phyloP scores from a whole-genome alignment of 2,888 invertebrate genomes.

The Agrochola macilenta region DNA sequence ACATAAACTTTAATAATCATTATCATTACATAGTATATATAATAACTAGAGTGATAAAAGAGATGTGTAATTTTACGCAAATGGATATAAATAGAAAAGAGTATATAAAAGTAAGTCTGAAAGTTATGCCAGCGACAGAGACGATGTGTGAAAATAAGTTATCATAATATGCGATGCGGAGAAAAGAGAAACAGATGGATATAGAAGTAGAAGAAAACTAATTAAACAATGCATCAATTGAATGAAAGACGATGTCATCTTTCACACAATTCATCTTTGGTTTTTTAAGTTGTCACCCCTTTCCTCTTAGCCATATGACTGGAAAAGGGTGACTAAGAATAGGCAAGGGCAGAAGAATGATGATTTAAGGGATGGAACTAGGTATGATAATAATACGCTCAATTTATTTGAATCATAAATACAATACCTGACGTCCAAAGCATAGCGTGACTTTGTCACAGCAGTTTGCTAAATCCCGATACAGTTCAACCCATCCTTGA shows the following conservation, averaged over 20 bases:
- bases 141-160: not conserved
- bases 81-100: not conserved
- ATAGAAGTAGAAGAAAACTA: not conserved
- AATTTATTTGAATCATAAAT: not conserved
- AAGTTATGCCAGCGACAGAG: not conserved
- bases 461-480: constrained; percentile 21
- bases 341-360: not conserved
- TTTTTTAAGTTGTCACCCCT: not conserved
- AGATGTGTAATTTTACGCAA: not conserved
- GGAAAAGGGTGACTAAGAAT: not conserved
- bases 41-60: not conserved
- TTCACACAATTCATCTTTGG: not conserved
- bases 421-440: constrained; percentile 16
- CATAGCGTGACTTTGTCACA: constrained; percentile 15
- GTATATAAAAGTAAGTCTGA: not conserved
- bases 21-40: not conserved
- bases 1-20: not conserved
- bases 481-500: constrained; percentile 17
- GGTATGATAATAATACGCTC: too few relatives aligned
- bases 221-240: not conserved
- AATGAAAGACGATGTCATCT: not conserved
- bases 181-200: not conserved
- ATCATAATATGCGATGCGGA: not conserved
- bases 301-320: not conserved
- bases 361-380: not conserved